Evolutionary conservation across 2,888 invertebrate genomes (phyloP).

Genomic region (Tryphoninae sp.): DNA sequence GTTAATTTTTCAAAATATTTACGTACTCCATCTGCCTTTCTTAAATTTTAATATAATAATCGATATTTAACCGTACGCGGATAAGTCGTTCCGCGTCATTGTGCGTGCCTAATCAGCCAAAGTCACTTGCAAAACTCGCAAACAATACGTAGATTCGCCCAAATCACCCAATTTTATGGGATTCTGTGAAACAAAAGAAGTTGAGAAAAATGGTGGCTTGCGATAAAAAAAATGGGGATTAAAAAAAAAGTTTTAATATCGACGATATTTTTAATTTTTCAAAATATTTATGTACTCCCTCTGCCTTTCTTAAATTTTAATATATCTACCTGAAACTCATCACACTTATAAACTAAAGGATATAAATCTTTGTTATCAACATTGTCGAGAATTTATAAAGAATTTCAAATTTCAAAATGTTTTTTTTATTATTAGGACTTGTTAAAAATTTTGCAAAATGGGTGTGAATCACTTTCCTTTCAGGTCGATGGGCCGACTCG

Average conservation of each 20-base stretch:
- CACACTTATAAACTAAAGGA: too few species aligned
- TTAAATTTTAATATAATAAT: neutral
- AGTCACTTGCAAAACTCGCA: conserved; percentile 22
- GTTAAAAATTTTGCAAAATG: neutral
- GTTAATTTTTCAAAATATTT: too few species aligned
- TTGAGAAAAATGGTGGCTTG: neutral
- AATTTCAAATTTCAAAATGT: too few species aligned
- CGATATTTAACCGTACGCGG: neutral
- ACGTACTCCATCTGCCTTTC: too few species aligned
- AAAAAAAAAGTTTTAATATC: conserved; percentile 6
- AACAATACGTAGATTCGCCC: conserved; percentile 16
- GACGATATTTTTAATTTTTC: too few species aligned
- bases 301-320: too few species aligned
- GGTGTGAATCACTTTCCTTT: neutral
- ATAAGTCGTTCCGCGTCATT: conserved; percentile 13
- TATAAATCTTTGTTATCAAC: too few species aligned
- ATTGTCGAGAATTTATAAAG: too few species aligned
- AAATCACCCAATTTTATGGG: neutral
- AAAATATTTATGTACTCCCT: too few species aligned
- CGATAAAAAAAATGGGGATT: conserved; percentile 27
- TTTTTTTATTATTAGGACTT: too few species aligned
- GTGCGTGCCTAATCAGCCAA: conserved; percentile 46
- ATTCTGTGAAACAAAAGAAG: neutral
- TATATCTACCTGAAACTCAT: too few species aligned
- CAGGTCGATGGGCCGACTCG: neutral